Percentiles rank a stretch among this genome's conserved stretches.
Evolutionary conservation across 2,113 vertebrate species (phyloP).

Genomic region (Catharus bicknelli): DNA sequence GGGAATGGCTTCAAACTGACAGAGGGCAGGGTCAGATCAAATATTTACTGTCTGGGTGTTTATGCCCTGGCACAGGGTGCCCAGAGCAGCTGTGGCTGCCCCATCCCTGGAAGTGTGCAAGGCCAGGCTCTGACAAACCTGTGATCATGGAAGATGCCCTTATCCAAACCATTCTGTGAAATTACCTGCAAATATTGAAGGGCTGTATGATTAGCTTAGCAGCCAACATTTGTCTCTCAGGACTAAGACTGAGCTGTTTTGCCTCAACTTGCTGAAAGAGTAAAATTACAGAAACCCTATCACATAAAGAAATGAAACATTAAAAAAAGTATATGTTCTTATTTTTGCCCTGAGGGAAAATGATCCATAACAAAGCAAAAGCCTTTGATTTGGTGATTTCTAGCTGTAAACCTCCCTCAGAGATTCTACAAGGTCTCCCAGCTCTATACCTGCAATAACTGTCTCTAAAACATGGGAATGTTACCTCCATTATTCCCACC

Average conservation of each 20-base stretch:
- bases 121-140: background rate
- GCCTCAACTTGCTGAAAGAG: background rate
- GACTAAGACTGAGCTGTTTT: background rate
- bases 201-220: background rate
- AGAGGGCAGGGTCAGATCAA: background rate
- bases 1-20: background rate
- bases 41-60: fast-evolving
- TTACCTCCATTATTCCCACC: no score
- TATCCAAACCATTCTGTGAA: background rate
- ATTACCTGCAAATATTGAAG: background rate
- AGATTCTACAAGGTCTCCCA: background rate
- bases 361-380: background rate
- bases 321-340: background rate
- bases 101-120: background rate
- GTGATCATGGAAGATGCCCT: fast-evolving
- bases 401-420: background rate
- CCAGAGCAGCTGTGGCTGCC: background rate
- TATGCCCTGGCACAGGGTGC: background rate
- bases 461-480: background rate
- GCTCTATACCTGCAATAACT: background rate
- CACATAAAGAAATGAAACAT: background rate
- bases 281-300: background rate
- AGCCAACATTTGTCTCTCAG: background rate
- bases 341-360: background rate
- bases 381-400: background rate